Base-by-base conservation (phyloP, 2,797 vertebrate genomes). In the Remorina albescens region DNA sequence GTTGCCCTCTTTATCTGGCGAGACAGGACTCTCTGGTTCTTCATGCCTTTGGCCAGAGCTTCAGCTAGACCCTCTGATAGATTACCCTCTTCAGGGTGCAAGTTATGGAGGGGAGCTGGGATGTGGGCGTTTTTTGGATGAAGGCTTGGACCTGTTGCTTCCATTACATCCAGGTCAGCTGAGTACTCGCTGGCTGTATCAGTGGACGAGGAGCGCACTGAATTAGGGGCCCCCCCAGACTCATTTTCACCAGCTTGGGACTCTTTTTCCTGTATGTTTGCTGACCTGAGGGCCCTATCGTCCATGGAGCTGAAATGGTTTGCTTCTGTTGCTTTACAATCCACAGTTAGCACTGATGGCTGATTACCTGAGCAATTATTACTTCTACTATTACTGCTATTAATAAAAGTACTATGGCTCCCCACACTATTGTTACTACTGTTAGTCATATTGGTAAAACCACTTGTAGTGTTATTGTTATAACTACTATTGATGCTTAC, bases 131-230 rank as follows among this genome's bases (percentile, higher is more conserved):
- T 86, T 26, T 76, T 88, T 19, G 54, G 85, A 72, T 79, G 88
- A 66, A 74, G 71, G 58, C 70, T 83, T 67, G 84, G 62, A 71
- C 88, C 85, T 34, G 88, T 84, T 60, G 87, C 67, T 23, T 94
- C 95, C 67, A 89, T 83, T 47, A 72, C 55, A 55, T 88, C 95
- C 85, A 94, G 91, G 91, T 96, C 94, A 80, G 95, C 90, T 23
- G 95, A 83, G 89, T 96, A 95, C 75, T 96, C 95, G 10, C 94
- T 96, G 61, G 96, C 96, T 23, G 96, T 97, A 69, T 98, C 97
- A 0, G 96, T 97, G 71, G 96, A 96, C 5, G 95, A 96, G 13
- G 95, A 98, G 51, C 94, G 94, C 21, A 95, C 89, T 0, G 96
- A 96, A 85, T 90, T 91, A 6, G 90, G 89, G 71, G 89, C 64